Conservation (phyloP, 1,140 invertebrate genomes). For the Bombus pascuorum region DNA sequence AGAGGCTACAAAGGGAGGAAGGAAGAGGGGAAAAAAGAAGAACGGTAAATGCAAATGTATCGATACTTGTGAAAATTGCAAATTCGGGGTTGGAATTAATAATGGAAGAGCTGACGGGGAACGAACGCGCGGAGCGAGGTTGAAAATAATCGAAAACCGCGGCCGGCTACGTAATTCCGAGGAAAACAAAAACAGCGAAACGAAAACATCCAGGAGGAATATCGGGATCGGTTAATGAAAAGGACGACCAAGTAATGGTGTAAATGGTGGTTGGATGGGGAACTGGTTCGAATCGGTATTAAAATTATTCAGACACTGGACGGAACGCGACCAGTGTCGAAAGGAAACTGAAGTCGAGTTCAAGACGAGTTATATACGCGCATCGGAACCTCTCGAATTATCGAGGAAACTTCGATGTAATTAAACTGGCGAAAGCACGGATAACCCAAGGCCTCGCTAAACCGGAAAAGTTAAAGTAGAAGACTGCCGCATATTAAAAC, state of each 20-base stretch:
- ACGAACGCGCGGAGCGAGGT: background rate
- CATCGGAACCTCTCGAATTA: constrained; percentile 75
- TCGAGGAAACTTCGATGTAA: constrained; percentile 78
- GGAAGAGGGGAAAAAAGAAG: background rate
- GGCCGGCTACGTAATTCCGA: constrained; percentile 1
- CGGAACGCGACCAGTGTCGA: constrained; percentile 50
- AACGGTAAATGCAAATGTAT: constrained; percentile 18
- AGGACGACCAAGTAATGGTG: background rate
- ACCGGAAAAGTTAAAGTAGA: constrained; percentile 77
- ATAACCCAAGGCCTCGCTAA: constrained; percentile 74
- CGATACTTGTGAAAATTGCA: constrained; percentile 43
- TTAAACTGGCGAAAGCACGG: constrained; percentile 77
- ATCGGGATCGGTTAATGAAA: constrained; percentile 39
- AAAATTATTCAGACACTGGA: constrained; percentile 62
- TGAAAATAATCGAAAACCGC: constrained; percentile 28
- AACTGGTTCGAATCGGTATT: constrained; percentile 11
- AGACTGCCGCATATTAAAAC: constrained; percentile 73
- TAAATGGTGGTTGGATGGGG: background rate
- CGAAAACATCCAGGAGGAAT: constrained; percentile 30
- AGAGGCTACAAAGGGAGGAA: background rate
- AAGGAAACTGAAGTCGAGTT: constrained; percentile 53
- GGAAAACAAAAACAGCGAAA: constrained; percentile 42
- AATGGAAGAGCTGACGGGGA: constrained; percentile 10
- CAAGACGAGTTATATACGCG: constrained; percentile 63
- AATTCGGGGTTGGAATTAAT: constrained; percentile 38